Evolutionary conservation across 2,888 invertebrate species (phyloP).

Genomic region (Drosophila emarginata): DNA sequence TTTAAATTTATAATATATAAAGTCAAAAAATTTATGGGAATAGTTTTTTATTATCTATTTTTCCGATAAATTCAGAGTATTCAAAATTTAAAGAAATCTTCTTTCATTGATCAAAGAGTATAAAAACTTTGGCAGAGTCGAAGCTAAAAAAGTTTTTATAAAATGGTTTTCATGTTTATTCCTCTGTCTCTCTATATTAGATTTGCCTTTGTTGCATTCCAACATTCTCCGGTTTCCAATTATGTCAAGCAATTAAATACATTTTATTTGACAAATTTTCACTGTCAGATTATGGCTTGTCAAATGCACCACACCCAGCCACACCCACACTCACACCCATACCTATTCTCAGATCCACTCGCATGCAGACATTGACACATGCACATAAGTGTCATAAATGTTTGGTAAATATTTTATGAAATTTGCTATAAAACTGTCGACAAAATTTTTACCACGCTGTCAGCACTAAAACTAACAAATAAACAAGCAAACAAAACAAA

Average conservation of each 20-base stretch:
- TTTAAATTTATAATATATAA: no score
- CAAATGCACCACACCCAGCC: neutral
- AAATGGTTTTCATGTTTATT: neutral
- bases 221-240: neutral
- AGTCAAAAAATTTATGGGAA: no score
- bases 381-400: slow-evolving; percentile 32
- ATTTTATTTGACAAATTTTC: slow-evolving; percentile 28
- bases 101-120: neutral
- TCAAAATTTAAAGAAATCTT: no score
- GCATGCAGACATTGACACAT: neutral
- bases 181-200: neutral
- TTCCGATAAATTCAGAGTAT: no score
- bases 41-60: no score
- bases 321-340: neutral
- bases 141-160: neutral
- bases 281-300: neutral
- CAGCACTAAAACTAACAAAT: slow-evolving; percentile 38
- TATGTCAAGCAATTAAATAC: slow-evolving; percentile 9
- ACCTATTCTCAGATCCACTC: neutral
- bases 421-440: slow-evolving; percentile 41
- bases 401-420: slow-evolving; percentile 36
- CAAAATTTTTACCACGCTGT: slow-evolving; percentile 42
- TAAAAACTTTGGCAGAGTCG: neutral
- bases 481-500: slow-evolving; percentile 23
- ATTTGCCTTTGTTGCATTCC: neutral